Conservation (phyloP, 2,888 invertebrate genomes). For the Therioaphis trifolii region DNA sequence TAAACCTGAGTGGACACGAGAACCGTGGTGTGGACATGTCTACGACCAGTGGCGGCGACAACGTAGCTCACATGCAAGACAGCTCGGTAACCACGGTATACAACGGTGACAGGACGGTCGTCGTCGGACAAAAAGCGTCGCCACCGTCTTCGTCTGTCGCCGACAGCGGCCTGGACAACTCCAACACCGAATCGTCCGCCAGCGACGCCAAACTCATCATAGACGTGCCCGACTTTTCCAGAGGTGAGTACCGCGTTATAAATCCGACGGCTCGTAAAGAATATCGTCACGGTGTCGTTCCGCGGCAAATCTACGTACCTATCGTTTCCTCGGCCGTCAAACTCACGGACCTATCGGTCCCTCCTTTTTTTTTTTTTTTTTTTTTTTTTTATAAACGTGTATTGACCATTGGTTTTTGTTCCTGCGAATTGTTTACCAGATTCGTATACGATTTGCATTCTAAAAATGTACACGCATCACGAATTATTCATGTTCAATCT, state of each 20-base stretch:
- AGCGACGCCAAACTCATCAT: constrained; percentile 58
- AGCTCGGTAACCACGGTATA: constrained; percentile 50
- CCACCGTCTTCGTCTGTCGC: constrained; percentile 29
- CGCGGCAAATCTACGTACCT: too few relatives aligned
- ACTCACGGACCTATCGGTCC: too few relatives aligned
- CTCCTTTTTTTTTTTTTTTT: too few relatives aligned
- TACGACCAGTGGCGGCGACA: constrained; percentile 46
- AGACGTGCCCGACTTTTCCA: constrained; percentile 60
- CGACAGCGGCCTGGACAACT: constrained; percentile 47
- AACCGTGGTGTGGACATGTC: constrained; percentile 34
- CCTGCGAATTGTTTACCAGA: too few relatives aligned
- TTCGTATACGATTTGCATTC: too few relatives aligned
- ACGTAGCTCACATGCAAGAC: not conserved
- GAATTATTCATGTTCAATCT: too few relatives aligned
- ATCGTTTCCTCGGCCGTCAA: too few relatives aligned
- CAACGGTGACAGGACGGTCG: constrained; percentile 11
- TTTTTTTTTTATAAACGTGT: too few relatives aligned
- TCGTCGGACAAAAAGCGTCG: not conserved
- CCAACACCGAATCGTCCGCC: constrained; percentile 45
- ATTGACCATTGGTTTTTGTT: too few relatives aligned
- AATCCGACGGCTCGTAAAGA: too few relatives aligned
- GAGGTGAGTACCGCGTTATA: constrained; percentile 14
- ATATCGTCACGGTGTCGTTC: too few relatives aligned
- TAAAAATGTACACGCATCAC: too few relatives aligned
- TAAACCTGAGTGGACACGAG: constrained; percentile 23